Conservation (phyloP, 2,113 vertebrate species). For the Dolichallabes microphthalmus region DNA sequence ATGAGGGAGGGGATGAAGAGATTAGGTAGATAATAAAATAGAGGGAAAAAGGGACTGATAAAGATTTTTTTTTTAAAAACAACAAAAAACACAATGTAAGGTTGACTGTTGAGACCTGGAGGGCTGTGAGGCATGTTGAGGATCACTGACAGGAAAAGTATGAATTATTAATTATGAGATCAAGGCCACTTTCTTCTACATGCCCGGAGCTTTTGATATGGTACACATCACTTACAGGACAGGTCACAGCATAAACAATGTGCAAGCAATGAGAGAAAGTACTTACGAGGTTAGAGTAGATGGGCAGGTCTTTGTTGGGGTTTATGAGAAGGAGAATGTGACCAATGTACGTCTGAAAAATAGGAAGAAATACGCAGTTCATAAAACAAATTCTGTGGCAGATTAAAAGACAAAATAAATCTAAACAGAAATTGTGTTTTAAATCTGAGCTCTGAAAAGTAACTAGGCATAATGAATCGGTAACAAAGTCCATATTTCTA, state of each 20-base stretch:
- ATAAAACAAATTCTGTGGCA: neutral
- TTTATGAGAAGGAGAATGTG: conserved; percentile 92
- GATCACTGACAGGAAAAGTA: conserved; percentile 67
- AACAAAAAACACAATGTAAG: neutral
- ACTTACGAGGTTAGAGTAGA: conserved; percentile 91
- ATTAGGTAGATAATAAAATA: neutral
- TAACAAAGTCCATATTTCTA: no score
- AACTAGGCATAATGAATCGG: no score
- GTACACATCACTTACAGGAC: conserved; percentile 8
- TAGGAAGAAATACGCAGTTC: conserved; percentile 21
- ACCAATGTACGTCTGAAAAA: conserved; percentile 88
- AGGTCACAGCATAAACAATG: neutral
- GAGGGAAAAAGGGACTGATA: neutral
- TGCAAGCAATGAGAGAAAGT: neutral
- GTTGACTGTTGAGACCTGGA: neutral
- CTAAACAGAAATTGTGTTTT: neutral
- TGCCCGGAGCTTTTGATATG: conserved; percentile 24
- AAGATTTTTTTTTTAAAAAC: neutral
- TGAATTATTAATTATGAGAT: conserved; percentile 72
- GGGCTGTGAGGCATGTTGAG: conserved; percentile 47
- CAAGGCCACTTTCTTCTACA: conserved; percentile 56
- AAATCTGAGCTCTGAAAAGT: neutral
- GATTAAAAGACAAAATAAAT: neutral
- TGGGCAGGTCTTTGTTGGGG: conserved; percentile 92
- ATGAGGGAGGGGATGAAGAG: neutral